These are phyloP conservation scores for Limnephilus lunatus DNA, from an alignment of 2,888 invertebrate genomes.

Conservation along the genomic window DNA sequence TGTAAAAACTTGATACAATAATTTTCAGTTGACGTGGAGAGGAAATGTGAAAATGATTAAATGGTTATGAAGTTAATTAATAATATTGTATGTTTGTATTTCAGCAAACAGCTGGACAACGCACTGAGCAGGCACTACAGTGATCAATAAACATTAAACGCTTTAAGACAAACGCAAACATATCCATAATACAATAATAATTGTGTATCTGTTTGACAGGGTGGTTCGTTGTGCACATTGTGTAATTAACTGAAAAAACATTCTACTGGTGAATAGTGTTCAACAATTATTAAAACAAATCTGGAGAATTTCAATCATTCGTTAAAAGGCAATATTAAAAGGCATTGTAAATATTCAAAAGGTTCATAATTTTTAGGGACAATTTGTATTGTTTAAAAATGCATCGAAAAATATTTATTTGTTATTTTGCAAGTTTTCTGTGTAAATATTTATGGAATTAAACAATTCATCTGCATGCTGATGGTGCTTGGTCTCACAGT, in stretches of 20 bases:
- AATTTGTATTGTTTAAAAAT: not conserved
- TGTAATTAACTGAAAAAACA: not conserved
- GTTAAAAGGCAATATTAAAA: slow-evolving; percentile 6
- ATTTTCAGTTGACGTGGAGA: too few species aligned
- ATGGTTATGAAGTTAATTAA: not conserved
- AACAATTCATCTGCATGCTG: not conserved
- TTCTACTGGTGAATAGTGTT: slow-evolving; percentile 23
- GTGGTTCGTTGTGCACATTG: not conserved
- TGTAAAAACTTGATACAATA: too few species aligned
- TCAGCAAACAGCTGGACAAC: slow-evolving; percentile 93
- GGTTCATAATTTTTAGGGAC: not conserved
- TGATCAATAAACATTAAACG: slow-evolving; percentile 59
- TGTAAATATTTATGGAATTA: not conserved
- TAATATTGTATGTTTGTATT: slow-evolving; percentile 67
- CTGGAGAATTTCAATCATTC: not conserved
- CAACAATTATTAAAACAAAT: not conserved
- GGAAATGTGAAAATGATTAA: too few species aligned
- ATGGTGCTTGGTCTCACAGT: not conserved
- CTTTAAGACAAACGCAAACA: slow-evolving; percentile 5
- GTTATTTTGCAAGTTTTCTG: not conserved
- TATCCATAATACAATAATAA: slow-evolving; percentile 23
- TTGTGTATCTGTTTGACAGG: not conserved
- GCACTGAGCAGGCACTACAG: slow-evolving; percentile 74
- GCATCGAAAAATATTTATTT: slow-evolving; percentile 27
- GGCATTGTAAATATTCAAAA: slow-evolving; percentile 18